phyloP scores from a whole-genome alignment of 2,888 invertebrate species.

The Acrobasis suavella region DNA sequence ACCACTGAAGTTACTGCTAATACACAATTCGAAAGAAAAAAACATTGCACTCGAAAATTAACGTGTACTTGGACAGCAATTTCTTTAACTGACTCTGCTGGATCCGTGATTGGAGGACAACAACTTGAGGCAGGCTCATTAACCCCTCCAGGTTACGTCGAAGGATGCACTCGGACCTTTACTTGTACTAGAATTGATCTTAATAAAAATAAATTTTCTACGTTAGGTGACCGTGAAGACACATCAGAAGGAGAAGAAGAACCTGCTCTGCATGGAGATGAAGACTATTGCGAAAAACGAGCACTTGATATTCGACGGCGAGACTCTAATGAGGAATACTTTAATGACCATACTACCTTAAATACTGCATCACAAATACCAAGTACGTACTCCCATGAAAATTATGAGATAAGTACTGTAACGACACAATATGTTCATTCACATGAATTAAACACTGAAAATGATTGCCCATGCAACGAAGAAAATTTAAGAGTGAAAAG shows the following conservation, averaged over 20 bases:
- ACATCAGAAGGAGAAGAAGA: slow-evolving; percentile 30
- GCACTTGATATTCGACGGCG: slow-evolving; percentile 55
- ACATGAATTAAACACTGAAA: slow-evolving; percentile 2
- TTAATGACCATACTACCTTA: background rate
- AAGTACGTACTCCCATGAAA: background rate
- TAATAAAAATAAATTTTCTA: slow-evolving; percentile 61
- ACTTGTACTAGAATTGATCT: slow-evolving; percentile 70
- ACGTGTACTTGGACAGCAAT: slow-evolving; percentile 73
- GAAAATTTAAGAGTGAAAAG: slow-evolving; percentile 43
- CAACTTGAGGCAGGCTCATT: slow-evolving; percentile 48
- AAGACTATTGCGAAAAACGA: slow-evolving; percentile 71
- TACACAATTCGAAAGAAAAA: slow-evolving; percentile 55
- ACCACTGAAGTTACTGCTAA: slow-evolving; percentile 51
- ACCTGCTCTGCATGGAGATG: slow-evolving; percentile 43
- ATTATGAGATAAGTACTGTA: slow-evolving; percentile 11
- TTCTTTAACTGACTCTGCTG: slow-evolving; percentile 45
- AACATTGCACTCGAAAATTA: slow-evolving; percentile 66
- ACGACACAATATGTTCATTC: slow-evolving; percentile 22
- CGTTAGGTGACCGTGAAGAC: slow-evolving; percentile 25
- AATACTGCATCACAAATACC: slow-evolving; percentile 7
- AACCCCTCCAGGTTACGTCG: slow-evolving; percentile 70
- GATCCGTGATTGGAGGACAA: slow-evolving; percentile 38
- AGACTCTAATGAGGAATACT: slow-evolving; percentile 37
- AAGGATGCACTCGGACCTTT: slow-evolving; percentile 70
- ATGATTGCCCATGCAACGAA: slow-evolving; percentile 39